These are phyloP conservation scores for Parnassius orleans DNA, from an alignment of 2,888 invertebrate species.

Conservation along the genomic window DNA sequence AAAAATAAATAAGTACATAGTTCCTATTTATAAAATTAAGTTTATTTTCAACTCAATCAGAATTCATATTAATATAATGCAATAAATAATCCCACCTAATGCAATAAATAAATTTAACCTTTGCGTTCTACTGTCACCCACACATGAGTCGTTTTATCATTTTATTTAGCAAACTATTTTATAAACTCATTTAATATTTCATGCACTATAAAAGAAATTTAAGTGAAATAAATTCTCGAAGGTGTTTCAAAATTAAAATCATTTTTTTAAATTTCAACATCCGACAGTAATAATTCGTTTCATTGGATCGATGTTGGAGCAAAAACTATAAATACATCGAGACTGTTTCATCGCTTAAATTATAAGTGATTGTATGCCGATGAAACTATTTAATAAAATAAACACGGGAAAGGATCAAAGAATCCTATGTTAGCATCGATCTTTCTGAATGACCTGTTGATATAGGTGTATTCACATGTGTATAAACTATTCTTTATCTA, in stretches of 20 bases:
- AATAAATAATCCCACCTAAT: too few species aligned
- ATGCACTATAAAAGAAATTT: too few species aligned
- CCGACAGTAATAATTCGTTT: not conserved
- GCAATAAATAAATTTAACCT: too few species aligned
- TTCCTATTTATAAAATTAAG: too few species aligned
- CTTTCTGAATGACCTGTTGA: not conserved
- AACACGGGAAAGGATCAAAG: slow-evolving; percentile 30
- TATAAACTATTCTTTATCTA: too few species aligned
- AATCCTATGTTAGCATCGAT: slow-evolving; percentile 9
- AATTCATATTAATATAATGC: too few species aligned
- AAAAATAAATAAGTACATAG: too few species aligned
- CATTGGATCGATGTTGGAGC: not conserved
- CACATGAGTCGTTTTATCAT: slow-evolving; percentile 6
- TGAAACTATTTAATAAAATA: slow-evolving; percentile 22
- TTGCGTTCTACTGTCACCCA: slow-evolving; percentile 14
- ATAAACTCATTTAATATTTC: too few species aligned
- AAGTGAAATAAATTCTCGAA: not conserved
- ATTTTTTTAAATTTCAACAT: not conserved
- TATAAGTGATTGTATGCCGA: slow-evolving; percentile 13
- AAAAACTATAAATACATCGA: slow-evolving; percentile 15
- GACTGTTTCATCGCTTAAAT: slow-evolving; percentile 8
- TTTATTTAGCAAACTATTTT: too few species aligned
- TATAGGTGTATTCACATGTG: too few species aligned
- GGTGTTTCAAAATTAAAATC: not conserved
- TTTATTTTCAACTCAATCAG: too few species aligned